Evolutionary conservation across 2,113 vertebrate species (phyloP), one percentile per base, ranked within the genome.

Genomic region (Prunella himalayana): DNA sequence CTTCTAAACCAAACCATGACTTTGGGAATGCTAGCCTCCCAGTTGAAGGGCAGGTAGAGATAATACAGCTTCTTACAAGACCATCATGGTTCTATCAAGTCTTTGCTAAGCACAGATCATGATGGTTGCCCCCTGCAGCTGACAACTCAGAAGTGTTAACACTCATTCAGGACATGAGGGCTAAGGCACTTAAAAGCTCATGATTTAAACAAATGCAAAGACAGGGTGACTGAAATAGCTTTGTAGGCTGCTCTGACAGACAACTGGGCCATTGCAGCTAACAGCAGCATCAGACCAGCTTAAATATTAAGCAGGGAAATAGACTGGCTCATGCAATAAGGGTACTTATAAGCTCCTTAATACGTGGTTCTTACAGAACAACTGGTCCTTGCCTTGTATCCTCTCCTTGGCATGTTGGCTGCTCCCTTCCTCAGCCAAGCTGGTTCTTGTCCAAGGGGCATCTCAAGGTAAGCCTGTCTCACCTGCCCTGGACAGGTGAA

Each of bases 121-220:
- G 31, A 47, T 7, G 20, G 18, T 2, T 90, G 63, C 28, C 49
- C 37, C 49, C 7, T 30, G 22, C 28, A 82, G 41, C 65, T 80
- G 59, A 53, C 49, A 86, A 63, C 25, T 18, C 41, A 24, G 24
- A 60, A 72, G 18, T 2, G 6, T 45, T 96, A 93, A 90, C 2
- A 1, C 27, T 78, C 27, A 18, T 7, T 69, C 84, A 94, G 86
- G 73, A 75, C 61, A 54, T 4, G 24, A 66, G 21, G 41, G 50
- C 84, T 94, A 92, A 94, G 86, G 59, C 76, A 88, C 80, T 95
- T 96, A 94, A 71, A 92, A 95, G 82, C 78, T 97, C 6, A 6
- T 35, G 69, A 68, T 78, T 95, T 47, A 70, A 93, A 80, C 23
- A 66, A 61, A 60, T 31, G 57, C 54, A 90, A 93, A 70, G 63